phyloP scores from a whole-genome alignment of 2,888 invertebrate species.

The Drosophila fungiperda region DNA sequence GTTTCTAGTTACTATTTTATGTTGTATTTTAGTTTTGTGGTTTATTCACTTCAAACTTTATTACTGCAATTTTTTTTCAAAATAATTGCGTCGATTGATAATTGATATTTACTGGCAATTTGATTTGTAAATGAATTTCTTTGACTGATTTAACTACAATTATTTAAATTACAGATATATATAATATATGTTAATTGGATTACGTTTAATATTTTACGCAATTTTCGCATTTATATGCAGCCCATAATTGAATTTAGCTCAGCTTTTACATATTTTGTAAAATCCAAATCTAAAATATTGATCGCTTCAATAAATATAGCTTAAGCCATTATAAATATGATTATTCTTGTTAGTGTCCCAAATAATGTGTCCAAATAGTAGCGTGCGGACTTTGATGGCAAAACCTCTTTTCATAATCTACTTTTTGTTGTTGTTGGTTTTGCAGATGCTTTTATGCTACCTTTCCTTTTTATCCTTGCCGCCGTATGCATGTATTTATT shows the following conservation, averaged over 20 bases:
- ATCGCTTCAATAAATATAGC: background rate
- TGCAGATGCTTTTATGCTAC: slow-evolving; percentile 29
- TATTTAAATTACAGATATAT: background rate
- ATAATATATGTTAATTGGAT: slow-evolving; percentile 4
- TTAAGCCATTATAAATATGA: background rate
- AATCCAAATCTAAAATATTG: slow-evolving; percentile 2
- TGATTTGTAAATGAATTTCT: slow-evolving; percentile 9
- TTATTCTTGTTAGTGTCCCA: slow-evolving; percentile 24
- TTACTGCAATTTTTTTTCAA: background rate
- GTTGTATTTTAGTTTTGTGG: slow-evolving; percentile 9
- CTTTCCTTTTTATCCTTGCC: slow-evolving; percentile 11
- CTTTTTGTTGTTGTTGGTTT: slow-evolving; percentile 24
- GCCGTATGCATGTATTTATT: slow-evolving; percentile 16
- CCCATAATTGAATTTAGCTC: slow-evolving; percentile 11
- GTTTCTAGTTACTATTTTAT: slow-evolving; percentile 1
- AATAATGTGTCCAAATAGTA: slow-evolving; percentile 25
- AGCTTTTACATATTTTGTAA: background rate
- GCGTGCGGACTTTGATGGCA: slow-evolving; percentile 35
- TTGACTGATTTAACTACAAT: background rate
- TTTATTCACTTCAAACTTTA: slow-evolving; percentile 5
- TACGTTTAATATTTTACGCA: slow-evolving; percentile 8
- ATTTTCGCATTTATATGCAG: slow-evolving; percentile 3
- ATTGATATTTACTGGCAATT: slow-evolving; percentile 23
- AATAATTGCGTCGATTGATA: slow-evolving; percentile 18
- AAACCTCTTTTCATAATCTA: slow-evolving; percentile 45